A percentile compares a stretch with the other conserved stretches of the same genome.
Evolutionary conservation across 2,888 invertebrate genomes (phyloP).

Genomic region (Athalia cordata): DNA sequence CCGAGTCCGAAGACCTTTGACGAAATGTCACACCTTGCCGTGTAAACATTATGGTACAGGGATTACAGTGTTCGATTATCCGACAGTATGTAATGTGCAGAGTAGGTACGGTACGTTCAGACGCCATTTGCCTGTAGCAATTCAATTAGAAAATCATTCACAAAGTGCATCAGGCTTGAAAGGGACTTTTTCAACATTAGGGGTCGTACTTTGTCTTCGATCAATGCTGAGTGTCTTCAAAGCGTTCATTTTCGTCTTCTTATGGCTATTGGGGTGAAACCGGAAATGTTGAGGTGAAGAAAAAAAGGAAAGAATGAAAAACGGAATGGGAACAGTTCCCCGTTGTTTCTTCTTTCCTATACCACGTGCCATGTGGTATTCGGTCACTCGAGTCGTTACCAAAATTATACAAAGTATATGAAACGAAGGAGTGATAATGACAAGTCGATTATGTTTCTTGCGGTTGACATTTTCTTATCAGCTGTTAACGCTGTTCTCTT

Average conservation of each 20-base stretch:
- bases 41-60: too few relatives aligned
- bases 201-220: slow-evolving; percentile 33
- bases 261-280: not conserved
- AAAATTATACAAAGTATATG: too few relatives aligned
- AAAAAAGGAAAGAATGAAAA: not conserved
- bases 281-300: slow-evolving; percentile 12
- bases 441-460: slow-evolving; percentile 54
- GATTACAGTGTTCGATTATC: too few relatives aligned
- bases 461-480: slow-evolving; percentile 58
- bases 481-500: not conserved
- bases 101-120: not conserved
- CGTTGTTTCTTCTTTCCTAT: slow-evolving; percentile 53
- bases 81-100: not conserved
- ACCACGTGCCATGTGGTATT: too few relatives aligned
- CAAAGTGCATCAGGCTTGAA: slow-evolving; percentile 8
- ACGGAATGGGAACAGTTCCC: not conserved
- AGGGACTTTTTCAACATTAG: not conserved
- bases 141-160: slow-evolving; percentile 40
- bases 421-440: slow-evolving; percentile 53
- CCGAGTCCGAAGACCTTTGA: too few relatives aligned
- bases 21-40: too few relatives aligned
- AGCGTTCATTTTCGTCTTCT: slow-evolving; percentile 1
- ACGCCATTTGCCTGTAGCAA: slow-evolving; percentile 14
- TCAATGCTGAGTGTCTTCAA: slow-evolving; percentile 17
- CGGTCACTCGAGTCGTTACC: too few relatives aligned